phyloP scores from a whole-genome alignment of 1,140 invertebrate genomes.

The Pseudobourletiella spinata region DNA sequence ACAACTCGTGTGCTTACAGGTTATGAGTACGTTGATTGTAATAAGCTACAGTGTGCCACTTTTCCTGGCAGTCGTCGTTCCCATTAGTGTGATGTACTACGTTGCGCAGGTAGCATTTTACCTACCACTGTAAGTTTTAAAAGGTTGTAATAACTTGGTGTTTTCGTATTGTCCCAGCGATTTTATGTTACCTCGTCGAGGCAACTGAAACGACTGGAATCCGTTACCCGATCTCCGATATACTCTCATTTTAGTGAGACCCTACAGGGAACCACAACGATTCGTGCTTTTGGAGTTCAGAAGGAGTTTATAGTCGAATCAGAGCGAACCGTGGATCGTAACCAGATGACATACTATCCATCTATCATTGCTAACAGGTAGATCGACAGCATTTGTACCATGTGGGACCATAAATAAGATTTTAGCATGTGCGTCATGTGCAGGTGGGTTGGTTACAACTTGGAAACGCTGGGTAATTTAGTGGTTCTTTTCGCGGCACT shows the following conservation, averaged over 20 bases:
- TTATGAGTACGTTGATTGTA: constrained; percentile 75
- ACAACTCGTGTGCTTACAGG: constrained; percentile 50
- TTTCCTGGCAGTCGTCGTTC: constrained; percentile 73
- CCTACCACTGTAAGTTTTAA: neutral
- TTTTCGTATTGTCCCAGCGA: constrained; percentile 52
- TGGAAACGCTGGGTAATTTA: constrained; percentile 43
- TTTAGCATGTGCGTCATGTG: neutral
- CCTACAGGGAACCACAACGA: constrained; percentile 39
- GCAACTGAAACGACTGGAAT: constrained; percentile 91
- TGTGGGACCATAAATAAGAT: neutral
- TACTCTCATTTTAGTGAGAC: constrained; percentile 85
- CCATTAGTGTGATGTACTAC: constrained; percentile 78
- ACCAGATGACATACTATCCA: constrained; percentile 42
- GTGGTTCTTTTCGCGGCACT: constrained; percentile 42
- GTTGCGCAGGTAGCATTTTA: constrained; percentile 56
- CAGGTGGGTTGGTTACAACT: constrained; percentile 48
- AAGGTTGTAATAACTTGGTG: neutral
- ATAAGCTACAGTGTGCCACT: constrained; percentile 82
- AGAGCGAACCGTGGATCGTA: constrained; percentile 39
- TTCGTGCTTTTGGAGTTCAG: constrained; percentile 36
- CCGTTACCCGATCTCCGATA: constrained; percentile 89
- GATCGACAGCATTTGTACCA: neutral
- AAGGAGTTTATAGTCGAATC: constrained; percentile 38
- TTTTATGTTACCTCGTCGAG: constrained; percentile 88
- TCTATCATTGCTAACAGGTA: constrained; percentile 40